phyloP scores from a whole-genome alignment of 2,797 vertebrate genomes.

The Sebastes kiyomatsui region DNA sequence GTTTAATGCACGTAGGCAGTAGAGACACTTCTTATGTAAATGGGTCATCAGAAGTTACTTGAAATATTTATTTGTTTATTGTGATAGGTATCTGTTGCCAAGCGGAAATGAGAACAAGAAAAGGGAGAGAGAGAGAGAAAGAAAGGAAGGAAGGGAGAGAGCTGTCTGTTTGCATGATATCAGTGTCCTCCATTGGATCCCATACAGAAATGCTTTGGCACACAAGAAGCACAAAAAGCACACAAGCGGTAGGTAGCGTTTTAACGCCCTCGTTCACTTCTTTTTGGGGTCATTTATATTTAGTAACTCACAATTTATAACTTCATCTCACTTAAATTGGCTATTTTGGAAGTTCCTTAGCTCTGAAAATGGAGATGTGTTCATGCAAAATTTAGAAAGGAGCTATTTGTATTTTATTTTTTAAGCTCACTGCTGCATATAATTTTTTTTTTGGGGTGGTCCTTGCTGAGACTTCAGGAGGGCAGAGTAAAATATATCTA shows the following conservation, averaged over 20 bases:
- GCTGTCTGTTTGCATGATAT: background rate
- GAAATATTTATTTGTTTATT: slow-evolving; percentile 1
- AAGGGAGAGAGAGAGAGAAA: background rate
- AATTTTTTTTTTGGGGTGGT: background rate
- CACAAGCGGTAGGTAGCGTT: background rate
- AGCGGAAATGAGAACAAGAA: background rate
- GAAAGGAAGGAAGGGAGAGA: background rate
- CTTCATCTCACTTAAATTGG: background rate
- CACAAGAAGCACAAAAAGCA: background rate
- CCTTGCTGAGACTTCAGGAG: background rate
- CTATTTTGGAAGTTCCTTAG: background rate
- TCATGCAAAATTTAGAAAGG: background rate
- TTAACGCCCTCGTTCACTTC: background rate
- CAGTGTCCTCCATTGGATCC: background rate
- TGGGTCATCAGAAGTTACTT: background rate
- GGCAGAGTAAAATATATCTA: background rate
- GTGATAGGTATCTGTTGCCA: background rate
- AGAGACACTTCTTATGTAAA: background rate
- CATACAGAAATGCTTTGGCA: background rate
- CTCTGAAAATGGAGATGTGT: background rate
- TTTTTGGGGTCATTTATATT: slow-evolving; percentile 20
- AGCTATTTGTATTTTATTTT: slow-evolving; percentile 7
- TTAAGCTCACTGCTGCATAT: background rate
- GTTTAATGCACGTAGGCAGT: background rate
- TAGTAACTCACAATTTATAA: background rate